Evolutionary conservation across 30 jellyfish, hydroid and myxozoan species (phyloP).

Genomic region (Aurelia aurita): DNA sequence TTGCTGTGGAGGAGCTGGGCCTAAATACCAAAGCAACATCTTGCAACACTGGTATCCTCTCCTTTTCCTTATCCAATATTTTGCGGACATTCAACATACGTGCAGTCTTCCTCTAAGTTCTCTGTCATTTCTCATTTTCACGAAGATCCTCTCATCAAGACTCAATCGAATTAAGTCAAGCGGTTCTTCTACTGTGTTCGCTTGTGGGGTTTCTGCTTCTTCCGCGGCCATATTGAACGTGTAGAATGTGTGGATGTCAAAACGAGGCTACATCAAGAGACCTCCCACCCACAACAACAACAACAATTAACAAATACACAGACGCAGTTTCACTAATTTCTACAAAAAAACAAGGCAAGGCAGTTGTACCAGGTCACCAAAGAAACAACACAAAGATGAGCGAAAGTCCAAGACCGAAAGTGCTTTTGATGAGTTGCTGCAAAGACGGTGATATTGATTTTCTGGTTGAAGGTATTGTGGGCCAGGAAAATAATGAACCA

Average conservation of each 20-base stretch:
- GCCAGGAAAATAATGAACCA: not conserved
- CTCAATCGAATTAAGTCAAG: constrained; percentile 90
- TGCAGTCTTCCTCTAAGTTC: constrained; percentile 93
- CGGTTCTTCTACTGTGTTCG: constrained; percentile 94
- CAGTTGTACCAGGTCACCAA: not conserved
- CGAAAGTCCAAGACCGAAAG: constrained; percentile 14
- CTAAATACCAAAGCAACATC: too few relatives aligned
- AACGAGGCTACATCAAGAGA: too few relatives aligned
- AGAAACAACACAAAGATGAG: not conserved
- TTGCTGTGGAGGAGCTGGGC: too few relatives aligned
- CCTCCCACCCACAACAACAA: too few relatives aligned
- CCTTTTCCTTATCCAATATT: too few relatives aligned
- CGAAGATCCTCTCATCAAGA: constrained; percentile 88
- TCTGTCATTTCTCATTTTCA: constrained; percentile 94
- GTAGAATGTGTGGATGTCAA: not conserved
- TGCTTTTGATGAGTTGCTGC: constrained; percentile 14
- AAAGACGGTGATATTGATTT: not conserved
- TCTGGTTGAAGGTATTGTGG: constrained; percentile 8
- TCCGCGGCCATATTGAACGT: constrained; percentile 84
- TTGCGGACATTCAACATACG: constrained; percentile 25
- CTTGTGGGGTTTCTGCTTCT: constrained; percentile 51
- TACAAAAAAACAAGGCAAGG: too few relatives aligned
- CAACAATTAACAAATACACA: too few relatives aligned
- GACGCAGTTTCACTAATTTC: too few relatives aligned
- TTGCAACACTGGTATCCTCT: too few relatives aligned